phyloP scores from a whole-genome alignment of 1,140 invertebrate species.

The Mycetomoellerius zeteki region DNA sequence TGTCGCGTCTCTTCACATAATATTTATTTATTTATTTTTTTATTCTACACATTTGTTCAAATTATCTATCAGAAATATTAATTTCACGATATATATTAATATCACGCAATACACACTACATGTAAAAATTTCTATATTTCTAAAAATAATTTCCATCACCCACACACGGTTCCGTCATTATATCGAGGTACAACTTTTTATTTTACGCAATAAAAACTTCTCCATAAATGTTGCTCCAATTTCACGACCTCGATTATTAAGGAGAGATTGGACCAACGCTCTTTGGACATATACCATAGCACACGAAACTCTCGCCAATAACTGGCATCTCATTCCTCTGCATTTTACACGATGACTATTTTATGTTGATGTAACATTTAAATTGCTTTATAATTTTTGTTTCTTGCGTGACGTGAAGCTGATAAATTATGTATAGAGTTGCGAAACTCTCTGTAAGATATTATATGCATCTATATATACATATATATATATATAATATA shows the following conservation, averaged over 20 bases:
- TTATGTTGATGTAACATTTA: slow-evolving; percentile 2
- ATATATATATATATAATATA: too few species aligned
- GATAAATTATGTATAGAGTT: slow-evolving; percentile 12
- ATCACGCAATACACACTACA: neutral
- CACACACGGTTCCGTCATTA: neutral
- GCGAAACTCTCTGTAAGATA: neutral
- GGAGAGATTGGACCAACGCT: slow-evolving; percentile 51
- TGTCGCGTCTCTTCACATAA: neutral
- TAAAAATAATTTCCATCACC: neutral
- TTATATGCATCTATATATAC: neutral
- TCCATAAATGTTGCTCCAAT: slow-evolving; percentile 36
- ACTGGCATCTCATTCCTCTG: neutral
- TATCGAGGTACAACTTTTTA: neutral
- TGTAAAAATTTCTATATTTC: neutral
- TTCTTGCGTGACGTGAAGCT: neutral
- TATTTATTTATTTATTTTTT: too few species aligned
- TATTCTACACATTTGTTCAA: neutral
- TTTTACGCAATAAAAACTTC: slow-evolving; percentile 8
- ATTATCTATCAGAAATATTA: neutral
- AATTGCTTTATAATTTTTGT: slow-evolving; percentile 19
- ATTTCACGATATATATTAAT: too few species aligned
- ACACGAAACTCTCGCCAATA: slow-evolving; percentile 9
- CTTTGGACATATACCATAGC: neutral
- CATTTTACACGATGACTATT: neutral
- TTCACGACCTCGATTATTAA: slow-evolving; percentile 39